Evolutionary conservation across 2,888 invertebrate genomes (phyloP).

Genomic region (Trichopria drosophilae): DNA sequence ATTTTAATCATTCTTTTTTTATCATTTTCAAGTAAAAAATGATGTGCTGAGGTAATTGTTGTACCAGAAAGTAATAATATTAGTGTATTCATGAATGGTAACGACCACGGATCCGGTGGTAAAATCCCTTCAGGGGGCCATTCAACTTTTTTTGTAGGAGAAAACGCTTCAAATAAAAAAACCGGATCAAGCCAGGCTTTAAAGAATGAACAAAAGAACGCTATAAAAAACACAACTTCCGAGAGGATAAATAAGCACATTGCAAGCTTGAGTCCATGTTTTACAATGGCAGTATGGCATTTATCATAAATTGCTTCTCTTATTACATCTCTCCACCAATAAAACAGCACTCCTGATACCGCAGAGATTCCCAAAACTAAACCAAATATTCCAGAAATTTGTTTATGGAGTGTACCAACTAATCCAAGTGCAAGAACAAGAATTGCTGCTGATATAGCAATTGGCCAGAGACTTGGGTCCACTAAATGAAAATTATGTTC

Average conservation of each 20-base stretch:
- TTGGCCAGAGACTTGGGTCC: slow-evolving; percentile 11
- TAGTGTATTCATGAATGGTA: slow-evolving; percentile 18
- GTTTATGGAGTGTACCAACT: slow-evolving; percentile 5
- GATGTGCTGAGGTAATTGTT: slow-evolving; percentile 15
- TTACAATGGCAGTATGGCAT: slow-evolving; percentile 12
- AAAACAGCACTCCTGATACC: slow-evolving; percentile 9
- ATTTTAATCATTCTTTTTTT: slow-evolving; percentile 10
- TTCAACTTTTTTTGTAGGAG: slow-evolving; percentile 14
- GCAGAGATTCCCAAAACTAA: slow-evolving; percentile 7
- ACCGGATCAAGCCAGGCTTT: slow-evolving; percentile 15
- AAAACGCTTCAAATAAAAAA: slow-evolving; percentile 15
- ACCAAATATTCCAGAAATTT: slow-evolving; percentile 1
- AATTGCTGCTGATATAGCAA: slow-evolving; percentile 6
- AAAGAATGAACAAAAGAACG: slow-evolving; percentile 18
- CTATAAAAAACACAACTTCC: slow-evolving; percentile 15
- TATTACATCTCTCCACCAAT: slow-evolving; percentile 19
- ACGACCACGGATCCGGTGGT: slow-evolving; percentile 11
- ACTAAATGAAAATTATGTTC: slow-evolving; percentile 12
- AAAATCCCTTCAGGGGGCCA: slow-evolving; percentile 13
- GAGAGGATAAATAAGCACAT: slow-evolving; percentile 17
- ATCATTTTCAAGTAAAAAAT: slow-evolving; percentile 15
- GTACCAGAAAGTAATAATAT: slow-evolving; percentile 19
- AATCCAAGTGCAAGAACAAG: slow-evolving; percentile 6
- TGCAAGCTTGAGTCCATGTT: slow-evolving; percentile 15
- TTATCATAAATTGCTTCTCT: slow-evolving; percentile 11